Evolutionary conservation across 2,797 vertebrate genomes (phyloP), one percentile per base, ranked within the genome.

Genomic region (Pseudocheirus occidentalis): DNA sequence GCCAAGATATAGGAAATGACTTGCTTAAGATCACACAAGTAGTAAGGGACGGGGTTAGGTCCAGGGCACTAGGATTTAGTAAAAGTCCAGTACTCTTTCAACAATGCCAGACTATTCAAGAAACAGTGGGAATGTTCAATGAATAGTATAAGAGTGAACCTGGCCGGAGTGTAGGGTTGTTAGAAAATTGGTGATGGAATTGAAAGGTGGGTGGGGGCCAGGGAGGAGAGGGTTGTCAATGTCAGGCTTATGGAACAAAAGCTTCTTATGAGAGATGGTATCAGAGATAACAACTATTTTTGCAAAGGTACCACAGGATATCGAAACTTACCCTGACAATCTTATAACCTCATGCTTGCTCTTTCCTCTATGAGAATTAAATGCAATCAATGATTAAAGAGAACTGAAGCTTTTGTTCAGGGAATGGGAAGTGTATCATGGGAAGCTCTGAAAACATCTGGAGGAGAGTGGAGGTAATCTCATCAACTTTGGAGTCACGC

Each of bases 281-380:
- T 7, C 34, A 11, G 27, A 7, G 4, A 95, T 92, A 95, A 66
- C 40, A 90, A 94, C 89, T 40, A 57, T 50, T 96, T 95, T 40
- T 62, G 95, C 81, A 89, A 27, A 90, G 53, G 58, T 24, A 18
- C 62, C 66, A 92, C 53, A 93, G 55, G 3, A 1, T 93, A 57
- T 50, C 18, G 28, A 54, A 81, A 34, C 46, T 91, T 55, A n/a
- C 2, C 40, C 53, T 46, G 52, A 93, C 52, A 66, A 29, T 73
- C 16, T 6, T 27, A 66, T 28, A 55, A 92, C 62, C 4, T 81
- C 24, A 27, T 73, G 14, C 92, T 66, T 28, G 5, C 21, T 73
- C 52, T 7, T 28, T 29, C 59, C 40, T 11, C 5, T 1, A 27
- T 55, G 53, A 93, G 24, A 34, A 54, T 58, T 50, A 55, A 14